These are phyloP conservation scores for Xestia ashworthii DNA, from an alignment of 2,888 invertebrate genomes.

Conservation along the genomic window DNA sequence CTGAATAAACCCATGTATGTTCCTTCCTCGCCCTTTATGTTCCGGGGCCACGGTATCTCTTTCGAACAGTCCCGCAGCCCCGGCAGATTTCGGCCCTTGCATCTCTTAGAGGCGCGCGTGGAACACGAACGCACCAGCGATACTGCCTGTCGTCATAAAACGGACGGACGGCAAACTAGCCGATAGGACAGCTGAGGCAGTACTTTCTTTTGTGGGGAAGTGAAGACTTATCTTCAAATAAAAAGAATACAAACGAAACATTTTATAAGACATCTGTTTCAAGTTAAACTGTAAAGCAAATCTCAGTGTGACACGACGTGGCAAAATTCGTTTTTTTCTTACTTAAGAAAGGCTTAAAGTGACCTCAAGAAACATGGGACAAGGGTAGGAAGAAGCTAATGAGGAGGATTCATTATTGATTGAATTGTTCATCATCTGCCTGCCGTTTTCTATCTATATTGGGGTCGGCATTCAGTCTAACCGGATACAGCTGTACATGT, in stretches of 20 bases:
- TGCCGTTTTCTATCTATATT: background rate
- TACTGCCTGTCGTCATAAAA: too few relatives aligned
- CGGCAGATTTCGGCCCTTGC: too few relatives aligned
- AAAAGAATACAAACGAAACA: background rate
- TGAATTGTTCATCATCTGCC: too few relatives aligned
- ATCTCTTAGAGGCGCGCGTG: too few relatives aligned
- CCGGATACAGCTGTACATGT: background rate
- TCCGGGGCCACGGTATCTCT: too few relatives aligned
- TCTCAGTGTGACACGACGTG: background rate
- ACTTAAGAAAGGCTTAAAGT: background rate
- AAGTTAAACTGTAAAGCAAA: background rate
- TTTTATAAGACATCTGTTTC: background rate
- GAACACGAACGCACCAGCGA: too few relatives aligned
- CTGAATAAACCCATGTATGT: too few relatives aligned
- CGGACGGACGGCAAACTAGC: too few relatives aligned
- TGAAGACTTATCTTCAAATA: background rate
- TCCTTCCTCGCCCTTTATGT: too few relatives aligned
- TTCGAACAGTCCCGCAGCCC: too few relatives aligned
- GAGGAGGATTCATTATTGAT: too few relatives aligned
- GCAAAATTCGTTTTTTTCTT: background rate
- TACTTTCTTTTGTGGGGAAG: background rate
- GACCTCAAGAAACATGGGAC: background rate
- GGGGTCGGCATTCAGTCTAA: background rate
- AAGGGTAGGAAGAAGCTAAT: background rate
- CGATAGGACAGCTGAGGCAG: background rate